Evolutionary conservation across 2,113 vertebrate species (phyloP).

Genomic region (Oxyruncus cristatus): DNA sequence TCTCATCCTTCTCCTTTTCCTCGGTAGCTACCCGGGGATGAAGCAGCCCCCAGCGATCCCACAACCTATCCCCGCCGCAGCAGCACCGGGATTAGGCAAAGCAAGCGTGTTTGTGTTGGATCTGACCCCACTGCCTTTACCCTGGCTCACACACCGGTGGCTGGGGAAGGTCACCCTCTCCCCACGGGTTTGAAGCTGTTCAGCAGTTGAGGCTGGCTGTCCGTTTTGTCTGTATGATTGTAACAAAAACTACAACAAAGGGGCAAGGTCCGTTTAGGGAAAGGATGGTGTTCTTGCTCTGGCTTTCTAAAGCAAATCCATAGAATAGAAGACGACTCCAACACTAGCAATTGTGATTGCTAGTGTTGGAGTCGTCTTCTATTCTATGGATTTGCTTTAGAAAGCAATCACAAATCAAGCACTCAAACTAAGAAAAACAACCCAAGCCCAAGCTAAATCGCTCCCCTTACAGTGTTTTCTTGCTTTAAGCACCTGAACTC

Average conservation of each 20-base stretch:
- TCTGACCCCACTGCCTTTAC: rapidly evolving
- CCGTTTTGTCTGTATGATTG: not conserved
- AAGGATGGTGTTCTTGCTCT: not conserved
- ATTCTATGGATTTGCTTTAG: too few relatives aligned
- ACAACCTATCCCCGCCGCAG: not conserved
- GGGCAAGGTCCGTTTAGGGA: rapidly evolving
- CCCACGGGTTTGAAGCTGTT: rapidly evolving
- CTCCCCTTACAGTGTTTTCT: rapidly evolving
- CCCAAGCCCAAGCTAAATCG: rapidly evolving
- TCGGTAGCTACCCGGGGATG: not conserved
- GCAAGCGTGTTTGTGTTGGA: rapidly evolving
- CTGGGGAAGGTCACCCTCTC: rapidly evolving
- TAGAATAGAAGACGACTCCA: not conserved
- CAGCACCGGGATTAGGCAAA: rapidly evolving
- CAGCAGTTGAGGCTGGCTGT: rapidly evolving
- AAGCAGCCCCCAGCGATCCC: not conserved
- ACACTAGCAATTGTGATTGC: too few relatives aligned
- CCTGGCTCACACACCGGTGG: too few relatives aligned
- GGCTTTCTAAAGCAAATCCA: not conserved
- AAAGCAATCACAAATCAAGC: not conserved
- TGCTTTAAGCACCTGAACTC: not conserved
- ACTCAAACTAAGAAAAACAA: too few relatives aligned
- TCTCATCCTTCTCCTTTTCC: not conserved
- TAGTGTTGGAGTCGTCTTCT: too few relatives aligned
- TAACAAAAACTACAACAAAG: not conserved